These are phyloP conservation scores for Geopemphigus sp. DNA, from an alignment of 1,140 invertebrate species.

Conservation along the genomic window DNA sequence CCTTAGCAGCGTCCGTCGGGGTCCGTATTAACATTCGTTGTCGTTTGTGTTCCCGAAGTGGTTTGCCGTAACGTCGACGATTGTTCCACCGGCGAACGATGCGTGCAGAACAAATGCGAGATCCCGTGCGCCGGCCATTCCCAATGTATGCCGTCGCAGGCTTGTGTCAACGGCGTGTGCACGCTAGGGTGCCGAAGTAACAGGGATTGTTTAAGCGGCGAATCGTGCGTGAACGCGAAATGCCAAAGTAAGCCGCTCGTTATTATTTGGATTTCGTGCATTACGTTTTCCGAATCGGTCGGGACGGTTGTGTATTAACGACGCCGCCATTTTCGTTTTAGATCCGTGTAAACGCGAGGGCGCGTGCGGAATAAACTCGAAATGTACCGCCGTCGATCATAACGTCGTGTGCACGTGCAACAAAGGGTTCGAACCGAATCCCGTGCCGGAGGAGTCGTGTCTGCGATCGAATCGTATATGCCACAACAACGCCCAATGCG, in stretches of 20 bases:
- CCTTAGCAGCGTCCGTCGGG: neutral
- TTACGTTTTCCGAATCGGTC: no score
- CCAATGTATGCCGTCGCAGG: slow-evolving; percentile 75
- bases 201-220: slow-evolving; percentile 73
- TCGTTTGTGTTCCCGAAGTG: slow-evolving; percentile 56
- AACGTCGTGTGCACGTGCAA: slow-evolving; percentile 77
- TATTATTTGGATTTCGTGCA: neutral
- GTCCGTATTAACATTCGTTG: neutral
- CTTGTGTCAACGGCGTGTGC: slow-evolving; percentile 65
- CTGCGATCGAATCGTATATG: slow-evolving; percentile 9
- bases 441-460: slow-evolving; percentile 57
- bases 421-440: slow-evolving; percentile 61
- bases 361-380: slow-evolving; percentile 80
- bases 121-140: slow-evolving; percentile 73
- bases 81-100: slow-evolving; percentile 77
- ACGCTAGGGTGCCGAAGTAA: slow-evolving; percentile 73
- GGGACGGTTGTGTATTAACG: no score
- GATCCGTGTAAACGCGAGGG: slow-evolving; percentile 81
- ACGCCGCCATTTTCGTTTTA: slow-evolving; percentile 24
- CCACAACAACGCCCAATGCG: slow-evolving; percentile 29
- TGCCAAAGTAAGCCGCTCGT: slow-evolving; percentile 63
- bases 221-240: slow-evolving; percentile 71
- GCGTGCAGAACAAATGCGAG: slow-evolving; percentile 73
- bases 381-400: slow-evolving; percentile 81
- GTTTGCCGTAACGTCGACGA: slow-evolving; percentile 75